phyloP scores from a whole-genome alignment of 2,888 invertebrate genomes.

The Leptinotarsa haldemani region DNA sequence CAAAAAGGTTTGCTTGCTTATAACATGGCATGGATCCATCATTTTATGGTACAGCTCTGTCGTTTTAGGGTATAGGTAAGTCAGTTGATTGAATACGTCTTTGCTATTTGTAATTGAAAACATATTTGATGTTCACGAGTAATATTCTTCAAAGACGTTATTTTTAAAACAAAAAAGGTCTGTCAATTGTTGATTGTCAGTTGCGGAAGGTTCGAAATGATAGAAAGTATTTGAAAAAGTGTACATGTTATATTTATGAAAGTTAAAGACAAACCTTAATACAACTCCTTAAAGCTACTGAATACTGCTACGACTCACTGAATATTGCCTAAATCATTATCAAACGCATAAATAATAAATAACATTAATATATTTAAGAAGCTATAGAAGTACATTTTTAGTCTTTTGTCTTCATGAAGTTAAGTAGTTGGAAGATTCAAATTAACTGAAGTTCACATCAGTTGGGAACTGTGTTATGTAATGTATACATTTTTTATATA shows the following conservation, averaged over 20 bases:
- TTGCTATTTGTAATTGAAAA: too few species aligned
- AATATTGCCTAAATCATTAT: conserved; percentile 6
- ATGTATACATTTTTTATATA: too few species aligned
- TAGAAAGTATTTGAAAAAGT: not conserved
- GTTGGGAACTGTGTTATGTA: not conserved
- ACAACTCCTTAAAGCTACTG: not conserved
- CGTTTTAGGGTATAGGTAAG: too few species aligned
- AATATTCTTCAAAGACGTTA: too few species aligned
- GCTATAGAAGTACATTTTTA: not conserved
- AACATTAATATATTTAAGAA: not conserved
- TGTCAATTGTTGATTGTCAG: too few species aligned
- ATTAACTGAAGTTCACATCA: not conserved
- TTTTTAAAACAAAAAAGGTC: too few species aligned
- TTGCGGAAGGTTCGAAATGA: not conserved
- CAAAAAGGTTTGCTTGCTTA: too few species aligned
- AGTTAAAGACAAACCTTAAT: not conserved
- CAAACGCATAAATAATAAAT: conserved; percentile 7
- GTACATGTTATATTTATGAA: conserved; percentile 3
- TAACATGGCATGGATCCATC: too few species aligned
- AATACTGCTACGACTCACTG: conserved; percentile 9
- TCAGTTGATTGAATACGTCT: too few species aligned
- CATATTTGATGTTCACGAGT: too few species aligned
- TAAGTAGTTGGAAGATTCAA: not conserved
- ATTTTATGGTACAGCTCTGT: too few species aligned
- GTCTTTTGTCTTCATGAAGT: not conserved